These are phyloP conservation scores for Megalops atlanticus DNA, from an alignment of 2,113 vertebrate species.

Conservation along the genomic window DNA sequence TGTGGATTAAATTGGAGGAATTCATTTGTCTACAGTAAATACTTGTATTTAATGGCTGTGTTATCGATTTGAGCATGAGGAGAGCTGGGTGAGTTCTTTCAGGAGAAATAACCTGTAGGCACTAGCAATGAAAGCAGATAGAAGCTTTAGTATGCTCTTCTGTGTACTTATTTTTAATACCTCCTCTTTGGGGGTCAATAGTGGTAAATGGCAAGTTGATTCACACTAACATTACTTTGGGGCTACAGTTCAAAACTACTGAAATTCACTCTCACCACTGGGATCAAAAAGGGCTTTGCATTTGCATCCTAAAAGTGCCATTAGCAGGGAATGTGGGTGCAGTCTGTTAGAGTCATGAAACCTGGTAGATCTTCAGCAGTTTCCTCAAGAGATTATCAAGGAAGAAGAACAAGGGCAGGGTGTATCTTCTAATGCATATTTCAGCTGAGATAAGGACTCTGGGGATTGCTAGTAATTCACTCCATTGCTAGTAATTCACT, in stretches of 20 bases:
- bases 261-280: background rate
- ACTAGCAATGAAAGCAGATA: background rate
- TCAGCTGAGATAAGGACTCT: background rate
- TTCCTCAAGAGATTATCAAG: background rate
- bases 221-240: background rate
- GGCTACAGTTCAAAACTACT: background rate
- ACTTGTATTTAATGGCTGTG: slow-evolving; percentile 3
- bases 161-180: slow-evolving; percentile 2
- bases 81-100: background rate
- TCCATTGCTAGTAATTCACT: background rate
- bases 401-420: background rate
- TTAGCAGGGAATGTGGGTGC: background rate
- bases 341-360: background rate
- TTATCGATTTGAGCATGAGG: background rate
- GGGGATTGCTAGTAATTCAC: background rate
- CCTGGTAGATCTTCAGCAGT: background rate
- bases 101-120: no score
- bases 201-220: background rate
- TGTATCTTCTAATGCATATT: background rate
- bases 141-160: background rate
- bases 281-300: no score
- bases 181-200: background rate
- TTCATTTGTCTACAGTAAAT: background rate
- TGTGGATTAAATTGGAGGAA: slow-evolving; percentile 8
- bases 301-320: background rate